Evolutionary conservation across 1,140 invertebrate genomes (phyloP), one percentile per base, ranked within the genome.

Genomic region (Papilio polyxenes): DNA sequence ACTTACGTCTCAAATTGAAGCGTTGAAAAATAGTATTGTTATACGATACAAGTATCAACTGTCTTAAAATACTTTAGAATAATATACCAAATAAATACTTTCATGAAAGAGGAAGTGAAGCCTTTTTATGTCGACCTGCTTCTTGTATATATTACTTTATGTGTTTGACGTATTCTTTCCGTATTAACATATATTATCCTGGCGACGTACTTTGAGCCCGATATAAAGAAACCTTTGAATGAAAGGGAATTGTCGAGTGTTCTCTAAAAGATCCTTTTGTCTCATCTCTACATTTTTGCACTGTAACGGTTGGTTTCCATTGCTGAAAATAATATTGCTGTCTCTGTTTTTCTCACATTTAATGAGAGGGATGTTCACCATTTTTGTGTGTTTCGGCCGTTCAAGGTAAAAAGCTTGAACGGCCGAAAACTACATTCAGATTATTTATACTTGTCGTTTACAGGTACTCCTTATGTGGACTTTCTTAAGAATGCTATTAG

Each of bases 171-270:
- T n/a, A 15, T 75, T 48, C 75, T n/a, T 49, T 49, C 20, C 75
- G 48, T 48, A 76, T 76, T 76, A 76, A 11, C 75, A 76, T 76
- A 76, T 10, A 75, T 75, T 75, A 76, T 53, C 48, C 37, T 48
- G 8, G 40, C 44, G 6, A 20, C 74, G 44, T 31, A 44, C 44
- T 75, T 49, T 20, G 37, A 40, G 40, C 40, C n/a, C n/a, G n/a
- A 76, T 76, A 51, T 31, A 31, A 31, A 31, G 23, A 31, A 31
- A 31, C 23, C 23, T 31, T 31, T 2, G 9, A n/a, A 76, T 76
- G 4, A 76, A 51, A 76, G 75, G 13, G 75, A 49, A 76, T 76
- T 76, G 75, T 76, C 48, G 23, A 76, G 48, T 49, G 37, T 20
- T 53, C n/a, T 51, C 15, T 49, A 49, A 75, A 31, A 76, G 48